These are phyloP conservation scores for Anastrepha ludens DNA, from an alignment of 1,140 invertebrate species.

Conservation along the genomic window DNA sequence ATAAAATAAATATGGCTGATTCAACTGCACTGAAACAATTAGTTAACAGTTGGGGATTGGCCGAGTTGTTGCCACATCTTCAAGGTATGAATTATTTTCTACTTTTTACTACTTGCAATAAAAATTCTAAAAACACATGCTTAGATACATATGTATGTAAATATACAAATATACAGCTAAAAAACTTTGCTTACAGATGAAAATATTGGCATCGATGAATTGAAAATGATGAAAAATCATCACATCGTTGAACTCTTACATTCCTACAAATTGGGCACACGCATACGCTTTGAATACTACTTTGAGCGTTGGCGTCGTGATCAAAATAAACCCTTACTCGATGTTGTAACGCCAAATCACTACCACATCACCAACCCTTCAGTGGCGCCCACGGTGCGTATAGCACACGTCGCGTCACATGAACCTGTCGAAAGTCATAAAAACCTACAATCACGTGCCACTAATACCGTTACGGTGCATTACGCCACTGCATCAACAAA, in stretches of 20 bases:
- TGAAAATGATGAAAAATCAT: constrained; percentile 67
- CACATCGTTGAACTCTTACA: constrained; percentile 64
- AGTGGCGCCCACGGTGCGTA: not conserved
- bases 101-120: not conserved
- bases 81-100: not conserved
- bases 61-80: not conserved
- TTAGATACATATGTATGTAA: not conserved
- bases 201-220: constrained; percentile 66
- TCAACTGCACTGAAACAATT: not conserved
- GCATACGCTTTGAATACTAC: constrained; percentile 55
- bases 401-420: not conserved
- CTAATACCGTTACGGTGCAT: not conserved
- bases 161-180: not conserved
- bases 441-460: not conserved
- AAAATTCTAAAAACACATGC: not conserved
- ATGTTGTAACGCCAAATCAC: not conserved
- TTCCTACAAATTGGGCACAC: constrained; percentile 60
- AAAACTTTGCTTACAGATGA: constrained; percentile 59
- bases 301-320: constrained; percentile 59
- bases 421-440: not conserved
- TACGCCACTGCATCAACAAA: not conserved
- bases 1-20: not conserved
- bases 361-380: not conserved
- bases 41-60: not conserved
- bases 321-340: constrained; percentile 35